These are phyloP conservation scores for Scotopteryx bipunctaria DNA, from an alignment of 2,888 invertebrate species.

Conservation along the genomic window DNA sequence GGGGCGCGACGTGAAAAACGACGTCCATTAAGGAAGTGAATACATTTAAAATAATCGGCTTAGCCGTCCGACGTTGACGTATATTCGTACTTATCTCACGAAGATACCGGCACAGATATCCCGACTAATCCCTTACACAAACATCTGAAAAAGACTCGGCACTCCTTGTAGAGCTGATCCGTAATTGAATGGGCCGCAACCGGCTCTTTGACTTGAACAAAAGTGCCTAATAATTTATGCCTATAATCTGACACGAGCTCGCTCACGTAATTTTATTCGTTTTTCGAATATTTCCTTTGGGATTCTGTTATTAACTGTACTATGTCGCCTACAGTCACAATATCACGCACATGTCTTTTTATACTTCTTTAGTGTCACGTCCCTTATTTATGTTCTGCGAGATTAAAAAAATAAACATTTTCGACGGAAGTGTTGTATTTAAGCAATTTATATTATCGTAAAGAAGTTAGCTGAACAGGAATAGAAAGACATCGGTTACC, in stretches of 20 bases:
- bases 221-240: conserved; percentile 82
- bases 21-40: conserved; percentile 83
- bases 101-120: conserved; percentile 82
- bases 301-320: conserved; percentile 72
- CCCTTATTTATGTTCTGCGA: conserved; percentile 55
- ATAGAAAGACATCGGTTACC: conserved; percentile 56
- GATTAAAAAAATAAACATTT: conserved; percentile 55
- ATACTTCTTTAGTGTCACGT: conserved; percentile 63
- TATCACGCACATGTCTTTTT: conserved; percentile 67
- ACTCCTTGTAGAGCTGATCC: conserved; percentile 75
- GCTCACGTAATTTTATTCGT: conserved; percentile 64
- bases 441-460: conserved; percentile 40
- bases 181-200: conserved; percentile 77
- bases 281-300: conserved; percentile 71
- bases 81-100: conserved; percentile 83
- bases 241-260: conserved; percentile 78
- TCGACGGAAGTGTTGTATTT: conserved; percentile 22
- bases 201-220: conserved; percentile 77
- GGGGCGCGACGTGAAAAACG: conserved; percentile 76
- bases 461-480: conserved; percentile 53
- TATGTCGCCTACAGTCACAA: conserved; percentile 71
- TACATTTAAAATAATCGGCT: conserved; percentile 84
- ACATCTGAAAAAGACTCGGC: conserved; percentile 81
- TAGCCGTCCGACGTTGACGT: conserved; percentile 83
- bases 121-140: conserved; percentile 81